A percentile compares a stretch with the other conserved stretches of the same genome.
These are phyloP conservation scores for Crocodylus rhombifer DNA, from an alignment of 2,797 vertebrate genomes.

Conservation along the genomic window DNA sequence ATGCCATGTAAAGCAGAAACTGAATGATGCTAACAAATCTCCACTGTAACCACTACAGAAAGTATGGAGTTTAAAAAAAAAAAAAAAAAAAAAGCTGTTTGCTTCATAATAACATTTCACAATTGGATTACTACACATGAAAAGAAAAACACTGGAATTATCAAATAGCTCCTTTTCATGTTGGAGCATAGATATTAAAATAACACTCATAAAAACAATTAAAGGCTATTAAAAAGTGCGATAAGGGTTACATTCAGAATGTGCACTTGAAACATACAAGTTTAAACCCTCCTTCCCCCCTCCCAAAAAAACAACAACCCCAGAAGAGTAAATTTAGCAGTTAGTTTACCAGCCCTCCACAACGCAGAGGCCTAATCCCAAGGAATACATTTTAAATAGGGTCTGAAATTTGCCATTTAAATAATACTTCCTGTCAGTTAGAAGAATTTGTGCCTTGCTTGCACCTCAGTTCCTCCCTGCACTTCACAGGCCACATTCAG, in stretches of 20 bases:
- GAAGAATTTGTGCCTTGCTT: too few species aligned
- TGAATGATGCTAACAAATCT: background rate
- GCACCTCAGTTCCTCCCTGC: too few species aligned
- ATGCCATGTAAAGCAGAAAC: background rate
- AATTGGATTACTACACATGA: background rate
- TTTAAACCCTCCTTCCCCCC: background rate
- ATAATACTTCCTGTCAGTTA: background rate
- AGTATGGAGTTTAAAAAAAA: rapidly evolving
- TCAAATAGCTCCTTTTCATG: rapidly evolving
- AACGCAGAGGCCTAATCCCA: background rate
- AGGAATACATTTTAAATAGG: rapidly evolving
- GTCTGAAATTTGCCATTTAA: background rate
- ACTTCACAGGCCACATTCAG: too few species aligned
- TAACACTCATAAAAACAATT: background rate
- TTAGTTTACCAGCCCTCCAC: background rate
- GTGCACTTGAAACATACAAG: rapidly evolving
- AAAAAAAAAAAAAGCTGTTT: background rate
- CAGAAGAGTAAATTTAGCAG: rapidly evolving
- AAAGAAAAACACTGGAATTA: rapidly evolving
- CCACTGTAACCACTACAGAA: background rate
- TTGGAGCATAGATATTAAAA: background rate
- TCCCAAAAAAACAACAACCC: too few species aligned
- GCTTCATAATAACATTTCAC: rapidly evolving
- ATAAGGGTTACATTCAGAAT: rapidly evolving
- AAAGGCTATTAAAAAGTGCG: background rate